A percentile compares a stretch with the other conserved stretches of the same genome.
Conservation (phyloP, 2,113 vertebrate genomes). For the Prunella himalayana region DNA sequence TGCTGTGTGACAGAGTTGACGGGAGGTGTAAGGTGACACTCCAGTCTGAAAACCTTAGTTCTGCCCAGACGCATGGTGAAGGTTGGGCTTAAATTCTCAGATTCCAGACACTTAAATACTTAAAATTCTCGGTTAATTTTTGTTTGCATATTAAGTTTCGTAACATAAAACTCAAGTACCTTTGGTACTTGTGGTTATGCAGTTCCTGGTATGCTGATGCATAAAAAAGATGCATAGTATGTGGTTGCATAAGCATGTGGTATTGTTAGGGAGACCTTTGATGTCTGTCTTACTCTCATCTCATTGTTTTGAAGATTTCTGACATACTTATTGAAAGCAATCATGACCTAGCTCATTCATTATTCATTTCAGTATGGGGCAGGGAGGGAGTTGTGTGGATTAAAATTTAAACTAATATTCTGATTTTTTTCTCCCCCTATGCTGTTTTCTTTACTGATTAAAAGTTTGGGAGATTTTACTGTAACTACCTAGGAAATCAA, state of each 20-base stretch:
- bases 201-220: neutral
- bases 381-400: neutral
- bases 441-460: neutral
- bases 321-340: neutral
- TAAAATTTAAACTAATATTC: neutral
- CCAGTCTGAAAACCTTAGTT: neutral
- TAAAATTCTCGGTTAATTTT: neutral
- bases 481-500: neutral
- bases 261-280: neutral
- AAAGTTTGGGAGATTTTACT: neutral
- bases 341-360: neutral
- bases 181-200: neutral
- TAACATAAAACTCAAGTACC: neutral
- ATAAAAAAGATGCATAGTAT: neutral
- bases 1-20: neutral
- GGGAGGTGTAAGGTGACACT: neutral
- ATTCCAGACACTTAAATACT: neutral
- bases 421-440: accelerated
- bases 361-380: neutral
- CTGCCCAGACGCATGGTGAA: neutral
- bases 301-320: neutral
- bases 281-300: neutral
- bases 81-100: neutral
- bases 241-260: neutral
- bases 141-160: neutral